Conservation (phyloP, 2,113 vertebrate species). For the Ammodytes dubius region DNA sequence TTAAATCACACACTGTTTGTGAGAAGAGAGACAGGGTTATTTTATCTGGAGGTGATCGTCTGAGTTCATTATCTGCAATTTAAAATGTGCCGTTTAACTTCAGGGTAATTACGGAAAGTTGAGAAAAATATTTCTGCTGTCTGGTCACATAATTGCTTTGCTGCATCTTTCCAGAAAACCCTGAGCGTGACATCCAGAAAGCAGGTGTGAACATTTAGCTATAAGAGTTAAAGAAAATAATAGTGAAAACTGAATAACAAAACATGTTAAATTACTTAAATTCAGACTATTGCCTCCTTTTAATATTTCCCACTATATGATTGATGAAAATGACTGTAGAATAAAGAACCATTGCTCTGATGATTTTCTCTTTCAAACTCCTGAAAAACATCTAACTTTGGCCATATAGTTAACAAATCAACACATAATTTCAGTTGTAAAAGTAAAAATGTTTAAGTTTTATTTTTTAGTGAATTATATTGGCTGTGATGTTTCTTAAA, state of each 20-base stretch:
- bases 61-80: neutral
- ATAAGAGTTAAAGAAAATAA: neutral
- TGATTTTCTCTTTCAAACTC: neutral
- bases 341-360: too few species aligned
- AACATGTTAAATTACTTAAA: neutral
- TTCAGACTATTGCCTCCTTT: neutral
- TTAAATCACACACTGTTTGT: neutral
- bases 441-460: too few species aligned
- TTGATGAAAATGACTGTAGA: neutral
- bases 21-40: neutral
- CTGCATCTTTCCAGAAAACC: slow-evolving; percentile 1
- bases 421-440: too few species aligned
- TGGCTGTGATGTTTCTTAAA: too few species aligned
- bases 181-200: neutral
- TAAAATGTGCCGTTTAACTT: neutral
- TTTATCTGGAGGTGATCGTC: neutral
- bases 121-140: neutral
- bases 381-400: too few species aligned
- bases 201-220: neutral
- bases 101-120: neutral
- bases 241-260: neutral
- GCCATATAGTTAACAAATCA: too few species aligned
- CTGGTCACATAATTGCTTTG: neutral
- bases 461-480: too few species aligned
- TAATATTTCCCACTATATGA: neutral